Evolutionary conservation across 2,888 invertebrate genomes (phyloP).

Genomic region (Hirtodrosophila trivittata): DNA sequence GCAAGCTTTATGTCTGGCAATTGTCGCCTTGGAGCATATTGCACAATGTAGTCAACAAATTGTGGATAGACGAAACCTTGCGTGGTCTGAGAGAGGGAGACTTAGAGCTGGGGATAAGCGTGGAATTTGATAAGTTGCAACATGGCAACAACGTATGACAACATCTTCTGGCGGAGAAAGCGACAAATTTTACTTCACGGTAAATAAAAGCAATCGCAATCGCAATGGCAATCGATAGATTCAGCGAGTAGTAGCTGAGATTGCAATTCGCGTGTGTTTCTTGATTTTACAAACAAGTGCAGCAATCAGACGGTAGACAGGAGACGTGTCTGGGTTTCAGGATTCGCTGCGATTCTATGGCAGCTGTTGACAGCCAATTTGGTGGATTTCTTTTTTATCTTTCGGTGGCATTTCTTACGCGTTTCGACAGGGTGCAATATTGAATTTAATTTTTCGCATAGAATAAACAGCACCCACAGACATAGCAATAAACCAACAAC

Average conservation of each 20-base stretch:
- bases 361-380: slow-evolving; percentile 67
- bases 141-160: slow-evolving; percentile 6
- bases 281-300: slow-evolving; percentile 42
- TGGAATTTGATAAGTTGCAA: slow-evolving; percentile 16
- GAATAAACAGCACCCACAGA: slow-evolving; percentile 26
- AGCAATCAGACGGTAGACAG: slow-evolving; percentile 37
- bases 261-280: slow-evolving; percentile 31
- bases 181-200: slow-evolving; percentile 34
- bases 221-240: slow-evolving; percentile 39
- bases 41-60: slow-evolving; percentile 52
- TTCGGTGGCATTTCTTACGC: slow-evolving; percentile 39
- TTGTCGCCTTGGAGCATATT: slow-evolving; percentile 51
- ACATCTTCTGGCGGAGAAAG: neutral
- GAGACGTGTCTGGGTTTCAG: slow-evolving; percentile 25
- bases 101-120: neutral
- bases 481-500: neutral
- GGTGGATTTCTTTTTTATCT: slow-evolving; percentile 34
- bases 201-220: slow-evolving; percentile 41
- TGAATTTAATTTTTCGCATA: slow-evolving; percentile 47
- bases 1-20: slow-evolving; percentile 51
- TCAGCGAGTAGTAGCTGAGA: slow-evolving; percentile 30
- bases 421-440: slow-evolving; percentile 21
- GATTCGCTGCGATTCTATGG: slow-evolving; percentile 19
- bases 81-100: too few relatives aligned
- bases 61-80: slow-evolving; percentile 29